Evolutionary conservation across 2,888 invertebrate species (phyloP), one percentile per base, ranked within the genome.

Genomic region (Diarsia brunnea): DNA sequence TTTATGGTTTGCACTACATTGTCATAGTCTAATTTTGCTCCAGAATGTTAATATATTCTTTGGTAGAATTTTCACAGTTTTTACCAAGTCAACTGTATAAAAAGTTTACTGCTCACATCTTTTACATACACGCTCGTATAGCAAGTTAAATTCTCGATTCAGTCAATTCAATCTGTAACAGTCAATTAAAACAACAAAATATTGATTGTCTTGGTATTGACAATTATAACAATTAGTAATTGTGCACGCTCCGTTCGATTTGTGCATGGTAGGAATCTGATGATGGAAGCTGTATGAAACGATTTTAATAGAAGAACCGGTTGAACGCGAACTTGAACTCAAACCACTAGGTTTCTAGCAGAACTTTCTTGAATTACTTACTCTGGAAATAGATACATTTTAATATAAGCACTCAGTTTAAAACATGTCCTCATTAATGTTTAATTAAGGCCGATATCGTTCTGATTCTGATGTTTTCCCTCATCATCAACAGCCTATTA

Each of bases 1-100:
- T 90, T 91, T 90, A 90, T 89, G 88, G 85, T 89, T 85, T 89
- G 88, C 86, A 84, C 89, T 90, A 89, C 87, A 86, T 81, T 81
- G 85, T 85, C 75, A 83, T 47, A 73, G 27, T 69, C 71, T 47
- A 78, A 79, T 71, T 86, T 79, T 79, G 49, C 38, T 72, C 68
- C 61, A 69, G 43, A 69, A 69, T 70, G 38, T 67, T 64, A 55
- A 55, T 69, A 21, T 58, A 2, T 19, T 27, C 45, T 43, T 45
- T 38, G n/a, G 7, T 14, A 31, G 8, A 69, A 19, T 19, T 53
- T 77, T 27, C 11, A 43, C n/a, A 38, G 14, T 43, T 58, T 63
- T 65, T 21, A 38, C 16, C n/a, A 55, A 45, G 4, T 4, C 8
- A n/a, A 31, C 27, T 16, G 3, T 45, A 21, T 27, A 45, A 65